These are phyloP conservation scores for Phasianus colchicus DNA, from an alignment of 2,113 vertebrate species.

Conservation along the genomic window DNA sequence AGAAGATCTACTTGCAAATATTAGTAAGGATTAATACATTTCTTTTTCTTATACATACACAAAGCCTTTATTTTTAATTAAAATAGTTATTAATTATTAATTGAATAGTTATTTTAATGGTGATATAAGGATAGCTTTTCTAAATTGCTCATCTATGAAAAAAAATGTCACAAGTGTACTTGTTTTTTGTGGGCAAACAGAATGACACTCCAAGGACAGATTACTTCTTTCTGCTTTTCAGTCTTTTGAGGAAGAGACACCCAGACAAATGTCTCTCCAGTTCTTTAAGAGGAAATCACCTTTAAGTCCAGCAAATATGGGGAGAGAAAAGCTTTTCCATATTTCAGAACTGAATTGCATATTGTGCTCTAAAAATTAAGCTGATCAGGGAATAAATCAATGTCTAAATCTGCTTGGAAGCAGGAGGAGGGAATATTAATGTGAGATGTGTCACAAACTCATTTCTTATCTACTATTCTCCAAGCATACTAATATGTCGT, in stretches of 20 bases:
- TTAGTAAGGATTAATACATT: background rate
- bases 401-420: background rate
- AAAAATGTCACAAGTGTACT: background rate
- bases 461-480: background rate
- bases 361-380: background rate
- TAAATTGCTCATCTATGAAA: background rate
- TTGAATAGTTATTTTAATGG: background rate
- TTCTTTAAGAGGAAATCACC: background rate
- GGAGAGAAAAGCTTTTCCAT: background rate
- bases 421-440: background rate
- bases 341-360: background rate
- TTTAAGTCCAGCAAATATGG: background rate
- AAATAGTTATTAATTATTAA: background rate
- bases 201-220: background rate
- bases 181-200: background rate
- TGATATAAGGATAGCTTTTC: background rate
- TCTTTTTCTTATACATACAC: background rate
- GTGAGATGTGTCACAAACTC: background rate
- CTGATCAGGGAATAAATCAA: background rate
- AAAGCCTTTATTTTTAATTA: background rate
- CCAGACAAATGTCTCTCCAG: background rate
- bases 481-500: background rate
- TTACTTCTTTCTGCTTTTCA: background rate
- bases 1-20: constrained; percentile 1
- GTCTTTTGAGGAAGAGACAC: background rate